Evolutionary conservation across 1,140 invertebrate species (phyloP), one percentile per base, ranked within the genome.

Genomic region (Zaprionus camerounensis): DNA sequence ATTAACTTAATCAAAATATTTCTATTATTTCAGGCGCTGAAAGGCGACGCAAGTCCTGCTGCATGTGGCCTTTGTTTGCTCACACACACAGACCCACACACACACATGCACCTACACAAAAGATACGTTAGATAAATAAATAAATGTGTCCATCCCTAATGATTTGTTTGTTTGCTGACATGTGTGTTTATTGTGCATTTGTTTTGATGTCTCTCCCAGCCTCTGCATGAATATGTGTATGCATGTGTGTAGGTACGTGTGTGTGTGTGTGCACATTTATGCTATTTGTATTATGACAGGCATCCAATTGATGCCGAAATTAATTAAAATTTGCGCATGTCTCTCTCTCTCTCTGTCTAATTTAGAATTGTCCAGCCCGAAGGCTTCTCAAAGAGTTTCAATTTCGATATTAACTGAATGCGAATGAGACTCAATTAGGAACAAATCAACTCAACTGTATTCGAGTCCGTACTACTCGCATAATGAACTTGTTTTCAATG

Each of bases 1-100:
- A 88, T 88, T 88, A 88, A 90, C 76, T 84, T 88, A 90, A 88
- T 88, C 85, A 90, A 88, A 90, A 88, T 88, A 85, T 82, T 71
- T 81, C 85, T 57, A 90, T 90, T 81, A 88, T 88, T 34, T 58
- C 58, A 41, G 67, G 59, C 72, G 66, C 56, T 62, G 69, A 44
- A 71, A 71, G 65, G 58, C 55, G 38, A 51, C 44, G 58, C 49
- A 70, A 36, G 22, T 34, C 36, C 58, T 31, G 67, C 70, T 80
- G 67, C 56, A 78, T 71, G n/a, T 67, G 53, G 34, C 34, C 41
- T 56, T 73, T 75, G 71, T 75, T 87, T 86, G 78, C 78, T 88
- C 9, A 59, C 49, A 75, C 12, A 49, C 38, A 70, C 12, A 62
- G 13, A 59, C 6, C 34, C 44, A 56, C 15, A 56, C 49, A 26